Conservation (phyloP, 2,797 vertebrate species). For the Urosaurus nigricauda region DNA sequence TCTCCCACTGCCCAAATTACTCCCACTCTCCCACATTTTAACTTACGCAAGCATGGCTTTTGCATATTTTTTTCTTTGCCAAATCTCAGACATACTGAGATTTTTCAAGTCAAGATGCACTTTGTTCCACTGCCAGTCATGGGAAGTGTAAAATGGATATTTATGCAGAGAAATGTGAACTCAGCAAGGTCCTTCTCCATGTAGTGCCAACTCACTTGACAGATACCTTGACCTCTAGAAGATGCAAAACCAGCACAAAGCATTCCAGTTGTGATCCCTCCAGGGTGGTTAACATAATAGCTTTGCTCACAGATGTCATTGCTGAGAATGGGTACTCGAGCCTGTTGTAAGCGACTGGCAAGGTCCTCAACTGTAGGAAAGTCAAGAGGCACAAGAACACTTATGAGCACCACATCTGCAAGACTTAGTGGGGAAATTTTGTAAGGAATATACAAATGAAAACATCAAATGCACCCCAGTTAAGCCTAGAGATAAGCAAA, state of each 20-base stretch:
- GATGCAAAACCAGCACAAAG: conserved; percentile 50
- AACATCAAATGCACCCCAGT: not conserved
- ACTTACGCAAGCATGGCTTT: too few species aligned
- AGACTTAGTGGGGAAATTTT: not conserved
- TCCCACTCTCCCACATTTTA: too few species aligned
- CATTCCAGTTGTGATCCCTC: conserved; percentile 42
- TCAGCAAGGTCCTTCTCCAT: not conserved
- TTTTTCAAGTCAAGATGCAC: too few species aligned
- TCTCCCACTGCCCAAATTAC: too few species aligned
- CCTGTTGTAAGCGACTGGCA: conserved; percentile 43
- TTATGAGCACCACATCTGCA: not conserved
- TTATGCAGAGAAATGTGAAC: not conserved
- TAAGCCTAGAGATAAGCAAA: not conserved
- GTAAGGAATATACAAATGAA: not conserved
- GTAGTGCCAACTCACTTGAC: conserved; percentile 23
- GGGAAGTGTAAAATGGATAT: not conserved
- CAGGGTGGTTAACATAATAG: conserved; percentile 22
- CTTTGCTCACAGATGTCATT: conserved; percentile 47
- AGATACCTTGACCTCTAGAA: conserved; percentile 4
- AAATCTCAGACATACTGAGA: too few species aligned
- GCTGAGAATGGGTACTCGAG: conserved; percentile 29
- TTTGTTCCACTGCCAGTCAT: too few species aligned
- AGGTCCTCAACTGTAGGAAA: not conserved
- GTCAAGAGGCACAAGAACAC: not conserved
- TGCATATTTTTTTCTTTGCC: too few species aligned